Evolutionary conservation across 2,797 vertebrate species (phyloP).

Genomic region (Anguilla marmorata): DNA sequence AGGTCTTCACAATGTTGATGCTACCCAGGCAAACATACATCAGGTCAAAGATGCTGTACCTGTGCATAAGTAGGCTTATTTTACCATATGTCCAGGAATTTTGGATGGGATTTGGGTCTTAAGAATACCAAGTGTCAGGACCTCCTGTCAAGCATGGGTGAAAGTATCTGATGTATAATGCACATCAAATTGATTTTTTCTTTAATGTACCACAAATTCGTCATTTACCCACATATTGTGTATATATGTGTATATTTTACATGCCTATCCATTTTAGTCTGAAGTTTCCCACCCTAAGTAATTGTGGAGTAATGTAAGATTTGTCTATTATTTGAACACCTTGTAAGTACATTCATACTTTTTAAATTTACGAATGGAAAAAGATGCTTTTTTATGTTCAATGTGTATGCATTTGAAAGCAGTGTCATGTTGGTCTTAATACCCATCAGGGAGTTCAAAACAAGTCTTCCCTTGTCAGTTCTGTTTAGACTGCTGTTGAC

Average conservation of each 20-base stretch:
- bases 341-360: constrained; percentile 77
- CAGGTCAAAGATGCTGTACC: background rate
- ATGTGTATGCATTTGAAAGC: background rate
- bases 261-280: constrained; percentile 65
- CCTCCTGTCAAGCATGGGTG: background rate
- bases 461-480: constrained; percentile 19
- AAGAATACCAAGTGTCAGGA: background rate
- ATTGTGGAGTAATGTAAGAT: constrained; percentile 72
- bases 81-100: background rate
- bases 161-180: background rate
- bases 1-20: background rate
- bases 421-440: background rate
- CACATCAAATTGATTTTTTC: background rate
- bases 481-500: background rate
- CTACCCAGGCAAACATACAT: background rate
- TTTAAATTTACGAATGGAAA: constrained; percentile 57
- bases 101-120: background rate
- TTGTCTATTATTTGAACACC: constrained; percentile 73
- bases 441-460: constrained; percentile 24
- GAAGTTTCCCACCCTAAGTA: constrained; percentile 57
- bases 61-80: background rate
- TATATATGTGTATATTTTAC: constrained; percentile 61
- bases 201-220: constrained; percentile 31
- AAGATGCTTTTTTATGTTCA: background rate
- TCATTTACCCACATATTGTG: constrained; percentile 64